Base-by-base conservation (phyloP, 2,888 invertebrate species). In the Brenthis ino region DNA sequence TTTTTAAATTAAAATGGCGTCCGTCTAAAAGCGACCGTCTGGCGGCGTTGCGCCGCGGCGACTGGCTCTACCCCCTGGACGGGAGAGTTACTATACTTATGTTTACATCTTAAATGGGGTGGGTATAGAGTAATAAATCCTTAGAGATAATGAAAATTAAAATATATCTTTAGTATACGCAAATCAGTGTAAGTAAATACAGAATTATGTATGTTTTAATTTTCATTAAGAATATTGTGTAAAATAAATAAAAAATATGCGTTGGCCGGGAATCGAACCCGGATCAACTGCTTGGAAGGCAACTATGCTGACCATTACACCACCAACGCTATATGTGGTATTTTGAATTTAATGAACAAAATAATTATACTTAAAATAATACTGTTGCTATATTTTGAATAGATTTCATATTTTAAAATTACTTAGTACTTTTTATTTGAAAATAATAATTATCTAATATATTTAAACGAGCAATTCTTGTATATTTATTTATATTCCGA, bases 41-140 rank as follows among this genome's bases (percentile, higher is more conserved):
- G 67, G 85, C 89, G 88, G 87, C 88, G 77, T 72, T 74, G 72
- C 77, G 88, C 90, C 91, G 91, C 87, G 82, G 75, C 80, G 82
- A 91, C 91, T 91, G 87, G 76, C 75, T 77, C 72, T 74, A 77
- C 76, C 82, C 84, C 85, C 80, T 79, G 76, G 69, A 74, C 75
- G 76, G 78, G 79, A 76, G 77, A 78, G 78, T 79, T 64, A 43
- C 81, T 89, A 90, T 91, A 91, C 87, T 86, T 91, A 84, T 88
- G 89, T 91, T 90, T 91, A 89, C 91, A 88, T 89, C 91, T 89
- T 88, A 87, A 89, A 89, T 88, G 87, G 89, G 86, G 88, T 87
- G 83, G 76, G 81, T 77, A 79, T 76, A 89, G 91, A 83, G 56
- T 68, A 72, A 61, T 55, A 12, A 20, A 51, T 65, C 54, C 20